Base-by-base conservation (phyloP, 2,888 invertebrate species). In the Rhodophaea formosa region DNA sequence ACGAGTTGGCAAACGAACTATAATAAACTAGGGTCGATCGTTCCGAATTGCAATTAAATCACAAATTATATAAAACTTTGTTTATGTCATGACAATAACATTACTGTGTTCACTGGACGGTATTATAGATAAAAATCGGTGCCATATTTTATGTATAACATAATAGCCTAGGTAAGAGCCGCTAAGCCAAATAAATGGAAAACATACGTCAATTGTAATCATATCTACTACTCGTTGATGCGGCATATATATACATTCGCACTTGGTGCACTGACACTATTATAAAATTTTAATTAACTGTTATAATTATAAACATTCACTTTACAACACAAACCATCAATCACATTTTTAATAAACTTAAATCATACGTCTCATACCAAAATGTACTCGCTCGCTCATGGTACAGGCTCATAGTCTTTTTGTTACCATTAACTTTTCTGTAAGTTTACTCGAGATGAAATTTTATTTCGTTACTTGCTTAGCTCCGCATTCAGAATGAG, bases 31-130 rank as follows among this genome's bases (percentile, higher is more conserved):
- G 17, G 44, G 16, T 46, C 14, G 42, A 44, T 35, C 45, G 12
- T 52, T 52, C 35, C 7, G 17, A 44, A 45, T 57, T 53, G 45
- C 29, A 58, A 53, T 46, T 49, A 7, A 42, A 47, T 49, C 56
- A 47, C 39, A 49, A 55, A 55, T 42, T 23, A 43, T 16, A 47
- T 55, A 15, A 45, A 42, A 39, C 39, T 32, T 52, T 45, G 64
- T 67, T 57, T 54, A 71, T 74, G 69, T 72, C 66, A 74, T 73
- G 72, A 71, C 15, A 51, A 39, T 68, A 67, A 71, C 74, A 69
- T 74, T 66, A 75, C 64, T 70, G 71, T 73, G 71, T 79, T 86
- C 82, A 88, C 87, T 90, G 89, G 89, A 90, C 89, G 89, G 89
- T 88, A 81, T 87, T 79, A 78, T 72, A 83, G 76, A 86, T 77